Percentiles rank a stretch among this genome's conserved stretches.
These are phyloP conservation scores for Odontophorus gujanensis DNA, from an alignment of 2,113 vertebrate genomes.

Conservation along the genomic window DNA sequence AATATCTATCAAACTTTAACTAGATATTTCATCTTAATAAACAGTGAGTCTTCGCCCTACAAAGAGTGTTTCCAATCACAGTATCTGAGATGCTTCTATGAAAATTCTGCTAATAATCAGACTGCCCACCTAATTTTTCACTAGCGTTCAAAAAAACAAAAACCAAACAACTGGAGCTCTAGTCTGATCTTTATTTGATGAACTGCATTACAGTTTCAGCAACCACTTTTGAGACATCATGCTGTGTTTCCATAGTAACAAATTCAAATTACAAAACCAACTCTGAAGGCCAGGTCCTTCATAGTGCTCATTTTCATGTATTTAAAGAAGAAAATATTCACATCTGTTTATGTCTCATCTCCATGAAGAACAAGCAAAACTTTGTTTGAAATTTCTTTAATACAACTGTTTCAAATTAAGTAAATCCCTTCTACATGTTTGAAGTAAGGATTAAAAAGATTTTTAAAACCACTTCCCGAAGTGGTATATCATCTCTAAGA, in stretches of 20 bases:
- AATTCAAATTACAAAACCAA: conserved; percentile 59
- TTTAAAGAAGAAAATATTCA: background rate
- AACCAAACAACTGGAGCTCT: background rate
- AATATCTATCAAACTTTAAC: background rate
- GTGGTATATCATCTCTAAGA: background rate
- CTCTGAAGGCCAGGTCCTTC: conserved; percentile 44
- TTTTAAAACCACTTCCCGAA: background rate
- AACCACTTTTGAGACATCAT: conserved; percentile 54
- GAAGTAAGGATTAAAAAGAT: background rate
- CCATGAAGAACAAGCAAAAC: background rate
- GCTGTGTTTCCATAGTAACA: conserved; percentile 77
- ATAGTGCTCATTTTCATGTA: background rate
- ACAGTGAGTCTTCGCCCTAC: background rate
- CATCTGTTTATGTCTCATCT: background rate
- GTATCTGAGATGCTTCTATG: background rate
- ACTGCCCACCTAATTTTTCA: background rate
- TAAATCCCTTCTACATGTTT: background rate
- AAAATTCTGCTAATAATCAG: background rate
- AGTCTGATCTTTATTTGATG: conserved; percentile 25
- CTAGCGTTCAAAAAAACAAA: background rate
- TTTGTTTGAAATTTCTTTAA: background rate
- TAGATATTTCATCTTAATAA: background rate
- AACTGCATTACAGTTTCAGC: conserved; percentile 29
- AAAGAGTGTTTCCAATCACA: background rate
- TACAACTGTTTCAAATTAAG: background rate